phyloP scores from a whole-genome alignment of 2,888 invertebrate species.

The Tupiocoris notatus region DNA sequence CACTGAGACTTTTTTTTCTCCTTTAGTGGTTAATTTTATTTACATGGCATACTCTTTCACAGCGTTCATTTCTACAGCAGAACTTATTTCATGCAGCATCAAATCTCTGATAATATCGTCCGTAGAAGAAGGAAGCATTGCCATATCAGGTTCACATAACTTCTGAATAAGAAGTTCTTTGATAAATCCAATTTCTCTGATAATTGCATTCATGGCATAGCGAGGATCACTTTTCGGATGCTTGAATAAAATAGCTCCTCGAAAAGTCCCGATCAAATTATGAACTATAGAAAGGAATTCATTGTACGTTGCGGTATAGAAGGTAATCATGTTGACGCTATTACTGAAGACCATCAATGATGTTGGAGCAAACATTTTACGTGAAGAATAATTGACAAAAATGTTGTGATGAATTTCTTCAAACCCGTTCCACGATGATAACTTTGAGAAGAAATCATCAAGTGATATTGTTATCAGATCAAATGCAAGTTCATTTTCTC shows the following conservation, averaged over 20 bases:
- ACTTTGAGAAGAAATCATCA: not conserved
- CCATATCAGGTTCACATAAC: conserved; percentile 1
- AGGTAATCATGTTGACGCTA: not conserved
- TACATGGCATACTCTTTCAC: not conserved
- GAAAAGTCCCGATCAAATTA: not conserved
- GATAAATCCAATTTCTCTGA: conserved; percentile 10
- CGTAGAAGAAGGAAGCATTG: not conserved
- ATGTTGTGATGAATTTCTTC: not conserved
- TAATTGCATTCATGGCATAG: not conserved
- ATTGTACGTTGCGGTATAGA: conserved; percentile 1
- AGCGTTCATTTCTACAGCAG: not conserved
- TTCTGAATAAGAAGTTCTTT: conserved; percentile 11
- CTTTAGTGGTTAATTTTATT: no score
- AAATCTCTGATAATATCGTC: conserved; percentile 9
- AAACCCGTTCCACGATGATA: not conserved
- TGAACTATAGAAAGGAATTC: conserved; percentile 17
- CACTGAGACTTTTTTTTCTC: no score
- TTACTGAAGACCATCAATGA: not conserved
- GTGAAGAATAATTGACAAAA: not conserved
- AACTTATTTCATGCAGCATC: conserved; percentile 23
- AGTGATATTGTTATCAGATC: conserved; percentile 1
- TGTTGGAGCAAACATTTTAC: no score
- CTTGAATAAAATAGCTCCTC: conserved; percentile 8
- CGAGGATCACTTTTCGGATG: conserved; percentile 1
- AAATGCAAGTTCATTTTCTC: not conserved